Base-by-base conservation (phyloP, 1,140 invertebrate genomes). In the Scaptomyza pallida region DNA sequence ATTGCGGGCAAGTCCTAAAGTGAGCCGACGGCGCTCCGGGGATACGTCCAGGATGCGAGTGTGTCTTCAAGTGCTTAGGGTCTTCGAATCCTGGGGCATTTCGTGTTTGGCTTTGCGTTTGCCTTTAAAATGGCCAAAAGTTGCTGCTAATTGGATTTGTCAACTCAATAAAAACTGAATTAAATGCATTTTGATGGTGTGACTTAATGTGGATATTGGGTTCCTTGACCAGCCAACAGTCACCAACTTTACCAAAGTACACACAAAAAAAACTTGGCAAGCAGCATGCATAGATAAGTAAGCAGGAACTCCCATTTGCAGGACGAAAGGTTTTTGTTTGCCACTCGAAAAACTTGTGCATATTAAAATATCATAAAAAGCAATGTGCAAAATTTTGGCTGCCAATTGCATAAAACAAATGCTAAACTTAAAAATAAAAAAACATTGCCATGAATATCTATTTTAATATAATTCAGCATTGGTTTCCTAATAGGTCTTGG, bases 351-450 rank as follows among this genome's bases (percentile, higher is more conserved):
- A 86, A 86, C 73, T 80, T 86, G 78, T 88, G 83, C 82, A 88
- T 88, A 88, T 88, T 88, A 89, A 88, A 88, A 70, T 82, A 68
- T 63, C 78, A 82, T 88, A 88, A 88, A 88, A 88, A 88, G 72
- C 75, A 82, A 88, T 88, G 82, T 65, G 60, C 75, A 82, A 67
- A 72, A 82, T 78, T 78, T 88, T 72, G 67, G 75, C 76, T 88
- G 83, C 83, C 82, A 88, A 88, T 82, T 82, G 82, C 75, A 88
- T 81, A 85, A 76, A 85, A 30, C 8, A 30, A 85, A 80, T 74
- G 60, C 35, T 52, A 35, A 63, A 50, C 33, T 23, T 4, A 54
- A 69, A 33, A 40, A 64, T 13, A 56, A 40, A 52, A 65, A 67
- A 76, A 72, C 77, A 74, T 72, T 2, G n/a, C n/a, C 26, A 30